These are phyloP conservation scores for Archocentrus centrarchus DNA, from an alignment of 2,113 vertebrate genomes.

Conservation along the genomic window DNA sequence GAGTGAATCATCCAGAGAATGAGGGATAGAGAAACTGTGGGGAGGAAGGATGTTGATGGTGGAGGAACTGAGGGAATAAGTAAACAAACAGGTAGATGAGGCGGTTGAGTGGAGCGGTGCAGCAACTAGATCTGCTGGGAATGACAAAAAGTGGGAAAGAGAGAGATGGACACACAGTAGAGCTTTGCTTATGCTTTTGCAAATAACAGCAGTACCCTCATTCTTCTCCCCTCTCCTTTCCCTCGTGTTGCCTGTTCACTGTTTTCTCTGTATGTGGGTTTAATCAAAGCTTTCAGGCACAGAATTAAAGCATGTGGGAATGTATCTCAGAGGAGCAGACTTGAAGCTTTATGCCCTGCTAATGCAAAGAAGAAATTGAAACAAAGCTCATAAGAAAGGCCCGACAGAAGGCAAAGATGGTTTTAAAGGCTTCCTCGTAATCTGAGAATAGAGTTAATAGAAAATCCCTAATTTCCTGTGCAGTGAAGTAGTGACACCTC, in stretches of 20 bases:
- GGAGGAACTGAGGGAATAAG: constrained; percentile 59
- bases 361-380: constrained; percentile 36
- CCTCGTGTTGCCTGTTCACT: constrained; percentile 24
- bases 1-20: constrained; percentile 41
- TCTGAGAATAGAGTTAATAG: neutral
- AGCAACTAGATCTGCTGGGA: constrained; percentile 54
- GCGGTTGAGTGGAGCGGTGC: constrained; percentile 62
- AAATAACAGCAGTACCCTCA: constrained; percentile 16
- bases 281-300: constrained; percentile 64
- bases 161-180: constrained; percentile 40
- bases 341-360: neutral
- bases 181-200: constrained; percentile 26
- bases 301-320: constrained; percentile 54
- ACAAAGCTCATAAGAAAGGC: constrained; percentile 45
- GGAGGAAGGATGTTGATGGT: constrained; percentile 48
- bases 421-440: constrained; percentile 6
- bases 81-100: constrained; percentile 71
- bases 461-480: neutral
- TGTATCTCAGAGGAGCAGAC: constrained; percentile 53
- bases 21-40: constrained; percentile 14
- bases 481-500: neutral
- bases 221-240: constrained; percentile 11
- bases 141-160: constrained; percentile 33
- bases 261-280: constrained; percentile 41
- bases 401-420: neutral